Evolutionary conservation across 2,113 vertebrate genomes (phyloP).

Genomic region (Motacilla alba): DNA sequence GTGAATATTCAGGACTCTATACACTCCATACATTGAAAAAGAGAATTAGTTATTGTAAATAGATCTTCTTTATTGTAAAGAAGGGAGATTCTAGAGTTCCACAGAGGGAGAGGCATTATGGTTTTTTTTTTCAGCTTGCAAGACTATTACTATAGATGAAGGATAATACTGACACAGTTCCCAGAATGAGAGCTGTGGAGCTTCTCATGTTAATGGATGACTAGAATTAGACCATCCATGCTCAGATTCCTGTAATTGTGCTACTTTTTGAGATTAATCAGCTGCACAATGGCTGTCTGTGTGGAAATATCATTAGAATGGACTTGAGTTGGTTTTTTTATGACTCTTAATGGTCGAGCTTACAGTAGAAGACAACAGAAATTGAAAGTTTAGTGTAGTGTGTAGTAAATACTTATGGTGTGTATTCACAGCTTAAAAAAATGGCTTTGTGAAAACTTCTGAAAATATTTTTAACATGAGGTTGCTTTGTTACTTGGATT

Average conservation of each 20-base stretch:
- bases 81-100: not conserved
- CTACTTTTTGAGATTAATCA: too few relatives aligned
- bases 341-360: not conserved
- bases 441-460: not conserved
- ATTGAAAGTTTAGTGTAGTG: not conserved
- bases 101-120: not conserved
- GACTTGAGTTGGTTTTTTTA: not conserved
- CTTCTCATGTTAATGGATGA: not conserved
- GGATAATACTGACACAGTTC: not conserved
- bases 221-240: not conserved
- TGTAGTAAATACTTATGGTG: not conserved
- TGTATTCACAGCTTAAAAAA: not conserved
- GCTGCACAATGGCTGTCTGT: not conserved
- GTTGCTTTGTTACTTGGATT: slow-evolving; percentile 50
- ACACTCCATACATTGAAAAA: not conserved
- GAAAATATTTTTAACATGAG: not conserved
- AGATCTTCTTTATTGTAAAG: not conserved
- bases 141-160: not conserved
- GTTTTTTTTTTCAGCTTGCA: not conserved
- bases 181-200: not conserved
- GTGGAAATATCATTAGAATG: not conserved
- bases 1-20: not conserved
- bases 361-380: not conserved
- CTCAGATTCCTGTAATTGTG: not conserved
- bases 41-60: not conserved